These are phyloP conservation scores for Columba janthina DNA, from an alignment of 2,113 vertebrate genomes.

Conservation along the genomic window DNA sequence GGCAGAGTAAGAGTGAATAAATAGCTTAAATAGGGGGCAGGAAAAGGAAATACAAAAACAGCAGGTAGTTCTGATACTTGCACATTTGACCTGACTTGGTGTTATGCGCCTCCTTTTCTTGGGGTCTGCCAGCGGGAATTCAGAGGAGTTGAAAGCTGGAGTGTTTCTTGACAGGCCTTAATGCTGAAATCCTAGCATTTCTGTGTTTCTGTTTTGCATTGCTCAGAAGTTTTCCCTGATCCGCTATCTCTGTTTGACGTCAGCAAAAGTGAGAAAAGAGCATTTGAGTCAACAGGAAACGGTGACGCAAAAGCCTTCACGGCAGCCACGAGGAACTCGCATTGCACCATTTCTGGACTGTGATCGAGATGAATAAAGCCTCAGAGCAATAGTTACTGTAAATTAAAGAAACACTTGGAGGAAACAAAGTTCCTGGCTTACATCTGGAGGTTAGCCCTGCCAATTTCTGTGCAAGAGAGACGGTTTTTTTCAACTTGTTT, in stretches of 20 bases:
- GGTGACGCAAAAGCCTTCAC: slow-evolving; percentile 41
- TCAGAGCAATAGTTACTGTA: slow-evolving; percentile 20
- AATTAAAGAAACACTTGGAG: slow-evolving; percentile 31
- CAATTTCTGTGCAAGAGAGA: not conserved
- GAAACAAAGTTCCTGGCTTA: slow-evolving; percentile 18
- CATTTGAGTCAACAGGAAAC: slow-evolving; percentile 77
- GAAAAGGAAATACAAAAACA: not conserved
- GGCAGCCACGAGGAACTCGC: slow-evolving; percentile 60
- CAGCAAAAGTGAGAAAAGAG: not conserved
- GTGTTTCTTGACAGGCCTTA: not conserved
- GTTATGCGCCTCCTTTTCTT: not conserved
- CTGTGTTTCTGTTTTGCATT: not conserved
- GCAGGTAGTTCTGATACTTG: not conserved
- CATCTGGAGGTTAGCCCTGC: not conserved
- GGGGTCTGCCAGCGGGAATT: not conserved
- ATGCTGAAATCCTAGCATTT: not conserved
- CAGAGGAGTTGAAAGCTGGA: not conserved
- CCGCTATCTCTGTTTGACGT: slow-evolving; percentile 4
- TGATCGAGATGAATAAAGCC: slow-evolving; percentile 25
- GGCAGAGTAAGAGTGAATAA: not conserved
- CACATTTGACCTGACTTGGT: not conserved
- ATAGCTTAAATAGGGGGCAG: not conserved
- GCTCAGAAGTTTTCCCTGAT: slow-evolving; percentile 15
- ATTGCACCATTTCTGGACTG: slow-evolving; percentile 54
- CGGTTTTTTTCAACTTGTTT: not conserved